Evolutionary conservation across 2,888 invertebrate genomes (phyloP), one percentile per base, ranked within the genome.

Genomic region (Biston stratarius): DNA sequence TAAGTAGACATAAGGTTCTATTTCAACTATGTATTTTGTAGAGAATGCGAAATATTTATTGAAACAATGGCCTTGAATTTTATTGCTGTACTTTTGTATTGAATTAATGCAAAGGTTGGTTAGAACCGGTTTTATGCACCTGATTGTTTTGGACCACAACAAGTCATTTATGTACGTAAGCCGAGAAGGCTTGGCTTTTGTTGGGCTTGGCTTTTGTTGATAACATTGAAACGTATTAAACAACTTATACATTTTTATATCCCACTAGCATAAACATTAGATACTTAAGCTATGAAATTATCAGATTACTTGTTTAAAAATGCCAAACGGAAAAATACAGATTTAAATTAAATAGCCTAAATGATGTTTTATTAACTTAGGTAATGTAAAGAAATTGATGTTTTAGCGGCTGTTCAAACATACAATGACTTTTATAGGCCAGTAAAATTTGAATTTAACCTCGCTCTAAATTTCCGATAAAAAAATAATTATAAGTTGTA

Each of bases 51-150:
- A 71, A 60, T 63, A 73, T 75, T 74, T 74, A 55, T 63, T 69
- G 61, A 68, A 64, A 63, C 64, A 70, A 47, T 67, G 68, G 6
- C 74, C 78, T 78, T 77, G 78, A 75, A 73, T 76, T 73, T 73
- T 71, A 69, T 69, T 77, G n/a, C 49, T 49, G 49, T 67, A 67
- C 64, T 73, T 74, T 75, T 75, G 55, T 68, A 69, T 67, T 71
- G 56, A 72, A 72, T 74, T 71, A 61, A 67, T 73, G 59, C 64
- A 69, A 75, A 75, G 67, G 69, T 71, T 71, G 52, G 24, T 44
- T 59, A 38, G 15, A 53, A 66, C 69, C 52, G 53, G 64, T 65
- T 63, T 49, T 11, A 15, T 66, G 70, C 63, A 63, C 60, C 51
- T 55, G 59, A 64, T 61, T 67, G 61, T 67, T 61, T 67, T 61